Evolutionary conservation across 2,888 invertebrate genomes (phyloP).

Genomic region (Oscheius sp.): DNA sequence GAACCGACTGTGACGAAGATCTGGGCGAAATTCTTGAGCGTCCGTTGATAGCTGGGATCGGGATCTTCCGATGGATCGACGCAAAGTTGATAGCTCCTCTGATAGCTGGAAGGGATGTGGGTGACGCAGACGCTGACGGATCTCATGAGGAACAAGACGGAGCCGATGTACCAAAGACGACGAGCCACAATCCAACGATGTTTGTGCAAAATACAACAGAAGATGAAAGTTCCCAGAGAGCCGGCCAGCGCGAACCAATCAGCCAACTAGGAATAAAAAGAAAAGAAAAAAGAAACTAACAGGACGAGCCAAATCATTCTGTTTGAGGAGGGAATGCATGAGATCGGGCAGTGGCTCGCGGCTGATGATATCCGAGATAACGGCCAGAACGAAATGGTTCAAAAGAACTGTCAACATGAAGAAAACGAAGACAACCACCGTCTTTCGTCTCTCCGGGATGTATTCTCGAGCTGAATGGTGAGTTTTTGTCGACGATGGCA

Average conservation of each 20-base stretch:
- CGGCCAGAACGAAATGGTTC: constrained; percentile 20
- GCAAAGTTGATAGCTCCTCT: not conserved
- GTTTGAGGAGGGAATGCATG: constrained; percentile 10
- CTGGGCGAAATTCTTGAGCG: constrained; percentile 1
- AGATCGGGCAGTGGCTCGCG: constrained; percentile 26
- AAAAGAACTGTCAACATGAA: constrained; percentile 5
- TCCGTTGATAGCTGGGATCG: not conserved
- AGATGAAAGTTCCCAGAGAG: constrained; percentile 4
- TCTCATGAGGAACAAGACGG: constrained; percentile 12
- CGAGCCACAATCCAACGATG: constrained; percentile 24
- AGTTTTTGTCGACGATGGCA: not conserved
- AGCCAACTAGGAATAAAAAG: no score
- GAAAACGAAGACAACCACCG: constrained; percentile 8
- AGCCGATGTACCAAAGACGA: constrained; percentile 20
- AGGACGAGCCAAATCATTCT: not conserved
- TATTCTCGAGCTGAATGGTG: no score
- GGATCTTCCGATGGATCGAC: constrained; percentile 5
- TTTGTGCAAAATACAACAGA: constrained; percentile 16
- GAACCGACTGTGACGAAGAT: constrained; percentile 3
- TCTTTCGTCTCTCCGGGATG: constrained; percentile 17
- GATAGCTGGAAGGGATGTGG: constrained; percentile 22
- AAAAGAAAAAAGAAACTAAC: no score
- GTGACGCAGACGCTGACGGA: constrained; percentile 20
- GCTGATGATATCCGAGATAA: constrained; percentile 26
- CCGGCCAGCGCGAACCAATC: constrained; percentile 3